phyloP scores from a whole-genome alignment of 2,888 invertebrate genomes.

The Pyrrhia umbra region DNA sequence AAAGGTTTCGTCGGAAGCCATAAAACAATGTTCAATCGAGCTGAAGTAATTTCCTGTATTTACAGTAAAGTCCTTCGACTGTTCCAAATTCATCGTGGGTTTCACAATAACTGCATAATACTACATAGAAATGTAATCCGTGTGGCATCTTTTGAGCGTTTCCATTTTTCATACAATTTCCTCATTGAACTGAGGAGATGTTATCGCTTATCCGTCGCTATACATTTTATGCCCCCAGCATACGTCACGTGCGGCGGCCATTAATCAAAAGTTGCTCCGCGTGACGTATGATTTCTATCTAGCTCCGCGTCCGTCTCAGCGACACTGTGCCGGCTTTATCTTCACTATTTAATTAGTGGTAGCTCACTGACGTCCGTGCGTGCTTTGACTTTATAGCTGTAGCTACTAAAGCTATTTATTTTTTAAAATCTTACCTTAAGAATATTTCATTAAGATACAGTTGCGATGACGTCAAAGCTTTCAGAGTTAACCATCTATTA shows the following conservation, averaged over 20 bases:
- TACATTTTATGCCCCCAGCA: background rate
- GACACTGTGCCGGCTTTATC: background rate
- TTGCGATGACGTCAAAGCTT: too few relatives aligned
- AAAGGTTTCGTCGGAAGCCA: conserved; percentile 43
- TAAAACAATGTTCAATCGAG: conserved; percentile 5
- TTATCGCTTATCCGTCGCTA: background rate
- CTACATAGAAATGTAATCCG: background rate
- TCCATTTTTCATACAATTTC: background rate
- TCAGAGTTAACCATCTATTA: too few relatives aligned
- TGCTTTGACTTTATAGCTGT: background rate
- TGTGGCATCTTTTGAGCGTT: background rate
- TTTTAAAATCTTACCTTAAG: background rate
- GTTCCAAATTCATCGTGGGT: background rate
- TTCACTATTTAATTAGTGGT: conserved; percentile 13
- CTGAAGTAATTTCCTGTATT: background rate
- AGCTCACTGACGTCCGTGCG: background rate
- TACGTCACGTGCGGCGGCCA: background rate
- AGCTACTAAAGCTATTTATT: background rate
- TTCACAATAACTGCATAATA: background rate
- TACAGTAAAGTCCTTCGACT: background rate
- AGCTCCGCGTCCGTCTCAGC: background rate
- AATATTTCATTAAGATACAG: background rate
- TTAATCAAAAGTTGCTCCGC: conserved; percentile 18
- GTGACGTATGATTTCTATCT: conserved; percentile 3
- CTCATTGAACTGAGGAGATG: too few relatives aligned